These are phyloP conservation scores for Torymus texanus DNA, from an alignment of 2,888 invertebrate species.

Conservation along the genomic window DNA sequence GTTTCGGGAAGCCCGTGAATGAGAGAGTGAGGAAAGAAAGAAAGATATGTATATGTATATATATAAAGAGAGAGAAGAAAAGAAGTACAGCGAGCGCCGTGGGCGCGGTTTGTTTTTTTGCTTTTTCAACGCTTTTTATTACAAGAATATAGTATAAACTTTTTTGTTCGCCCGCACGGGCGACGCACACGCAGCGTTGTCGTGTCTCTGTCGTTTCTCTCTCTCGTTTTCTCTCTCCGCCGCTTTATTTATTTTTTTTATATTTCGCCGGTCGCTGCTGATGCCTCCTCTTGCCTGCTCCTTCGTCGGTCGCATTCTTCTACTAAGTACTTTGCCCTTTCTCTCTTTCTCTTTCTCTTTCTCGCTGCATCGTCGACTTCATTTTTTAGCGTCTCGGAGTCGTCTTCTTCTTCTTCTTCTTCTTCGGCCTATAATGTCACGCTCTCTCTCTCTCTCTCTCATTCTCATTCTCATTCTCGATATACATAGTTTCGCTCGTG, in stretches of 20 bases:
- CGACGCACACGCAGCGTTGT: too few relatives aligned
- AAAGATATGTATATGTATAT: background rate
- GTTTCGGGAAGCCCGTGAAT: background rate
- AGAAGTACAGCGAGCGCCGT: background rate
- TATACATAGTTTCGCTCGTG: slow-evolving; percentile 48
- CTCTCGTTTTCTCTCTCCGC: too few relatives aligned
- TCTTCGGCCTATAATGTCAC: slow-evolving; percentile 16
- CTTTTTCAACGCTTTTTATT: slow-evolving; percentile 71
- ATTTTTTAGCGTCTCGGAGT: background rate
- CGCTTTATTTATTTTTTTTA: slow-evolving; percentile 5
- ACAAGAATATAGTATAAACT: slow-evolving; percentile 75
- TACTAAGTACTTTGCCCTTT: too few relatives aligned
- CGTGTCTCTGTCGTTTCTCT: too few relatives aligned
- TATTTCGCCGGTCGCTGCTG: slow-evolving; percentile 13
- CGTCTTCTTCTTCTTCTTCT: background rate
- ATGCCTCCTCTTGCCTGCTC: background rate
- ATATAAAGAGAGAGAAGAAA: background rate
- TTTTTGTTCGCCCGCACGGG: slow-evolving; percentile 56
- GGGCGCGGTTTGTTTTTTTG: background rate
- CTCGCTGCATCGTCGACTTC: background rate
- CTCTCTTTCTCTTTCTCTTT: too few relatives aligned
- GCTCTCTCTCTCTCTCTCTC: slow-evolving; percentile 22
- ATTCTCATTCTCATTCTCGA: slow-evolving; percentile 5
- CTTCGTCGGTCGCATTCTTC: background rate
- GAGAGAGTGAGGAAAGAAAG: background rate